Evolutionary conservation across 2,888 invertebrate species (phyloP).

Genomic region (Acleris cristana): DNA sequence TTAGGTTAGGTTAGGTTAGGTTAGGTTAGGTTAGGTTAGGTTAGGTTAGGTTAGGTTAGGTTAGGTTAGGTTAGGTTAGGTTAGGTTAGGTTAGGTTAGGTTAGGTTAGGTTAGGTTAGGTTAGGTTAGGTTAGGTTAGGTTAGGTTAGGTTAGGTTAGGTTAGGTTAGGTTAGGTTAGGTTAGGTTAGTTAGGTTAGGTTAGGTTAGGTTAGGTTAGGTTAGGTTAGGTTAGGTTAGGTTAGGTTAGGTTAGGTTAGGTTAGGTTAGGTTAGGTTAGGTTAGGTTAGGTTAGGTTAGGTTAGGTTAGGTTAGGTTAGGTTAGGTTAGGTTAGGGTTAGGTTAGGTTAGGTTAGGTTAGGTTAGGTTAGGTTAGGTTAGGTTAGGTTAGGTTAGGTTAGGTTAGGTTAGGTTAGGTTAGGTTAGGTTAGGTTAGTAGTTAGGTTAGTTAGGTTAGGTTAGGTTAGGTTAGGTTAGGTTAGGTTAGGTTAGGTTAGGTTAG

Average conservation of each 20-base stretch:
- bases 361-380: constrained; percentile 25
- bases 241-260: constrained; percentile 18
- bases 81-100: constrained; percentile 26
- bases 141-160: constrained; percentile 14
- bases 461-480: constrained; percentile 26
- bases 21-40: constrained; percentile 31
- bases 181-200: constrained; percentile 11
- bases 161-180: constrained; percentile 11
- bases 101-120: constrained; percentile 11
- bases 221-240: constrained; percentile 13
- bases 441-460: constrained; percentile 26
- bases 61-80: constrained; percentile 32
- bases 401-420: no score
- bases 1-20: no score
- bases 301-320: constrained; percentile 18
- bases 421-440: no score
- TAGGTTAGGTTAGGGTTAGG: no score
- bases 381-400: constrained; percentile 26
- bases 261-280: constrained; percentile 18
- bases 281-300: constrained; percentile 18
- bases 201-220: constrained; percentile 1
- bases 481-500: constrained; percentile 24
- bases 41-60: constrained; percentile 32
- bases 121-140: constrained; percentile 12
- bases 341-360: constrained; percentile 18